Evolutionary conservation across 2,888 invertebrate genomes (phyloP), one percentile per base, ranked within the genome.

Genomic region (Gordius sp.): DNA sequence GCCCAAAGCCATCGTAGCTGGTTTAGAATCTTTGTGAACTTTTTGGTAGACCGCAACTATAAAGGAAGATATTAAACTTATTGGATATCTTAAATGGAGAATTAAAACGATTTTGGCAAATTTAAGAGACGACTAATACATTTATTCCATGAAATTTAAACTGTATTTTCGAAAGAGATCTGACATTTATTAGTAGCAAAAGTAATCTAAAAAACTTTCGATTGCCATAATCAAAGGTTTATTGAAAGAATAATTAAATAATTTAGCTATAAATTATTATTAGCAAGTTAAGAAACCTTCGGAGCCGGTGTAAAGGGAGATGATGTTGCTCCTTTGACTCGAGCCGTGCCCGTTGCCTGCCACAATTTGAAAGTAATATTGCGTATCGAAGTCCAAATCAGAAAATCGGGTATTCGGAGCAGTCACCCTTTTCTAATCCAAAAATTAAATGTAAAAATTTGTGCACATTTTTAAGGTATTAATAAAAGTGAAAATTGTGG

Each of bases 321-420:
- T 13, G 39, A 33, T 33, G 20, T 13, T 13, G 20, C 16, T n/a
- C 20, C 20, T 8, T 4, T 47, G 8, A 47, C n/a, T 18, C 8
- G 47, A 47, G 16, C 47, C 47, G 20, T 47, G 47, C 8, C n/a
- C 8, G 20, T 20, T 47, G 20, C 23, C 4, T 18, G 47, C 47
- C 47, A 18, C 47, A 4, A 47, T 23, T 47, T 47, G 47, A 20
- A 47, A n/a, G 23, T n/a, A n/a, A 20, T 47, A 47, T 47, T 47
- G n/a, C 16, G 47, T 47, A 23, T 47, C 20, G 47, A 4, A 23
- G 4, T 47, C 20, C 20, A 47, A 47, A 20, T 47, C 47, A 4
- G 4, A 18, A 47, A 47, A 20, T n/a, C 47, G 8, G 4, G 20
- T 47, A 47, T 18, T 23, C 4, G 8, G 8, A 33, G 39, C 39